Evolutionary conservation across 2,113 vertebrate genomes (phyloP).

Genomic region (Podarcis muralis): DNA sequence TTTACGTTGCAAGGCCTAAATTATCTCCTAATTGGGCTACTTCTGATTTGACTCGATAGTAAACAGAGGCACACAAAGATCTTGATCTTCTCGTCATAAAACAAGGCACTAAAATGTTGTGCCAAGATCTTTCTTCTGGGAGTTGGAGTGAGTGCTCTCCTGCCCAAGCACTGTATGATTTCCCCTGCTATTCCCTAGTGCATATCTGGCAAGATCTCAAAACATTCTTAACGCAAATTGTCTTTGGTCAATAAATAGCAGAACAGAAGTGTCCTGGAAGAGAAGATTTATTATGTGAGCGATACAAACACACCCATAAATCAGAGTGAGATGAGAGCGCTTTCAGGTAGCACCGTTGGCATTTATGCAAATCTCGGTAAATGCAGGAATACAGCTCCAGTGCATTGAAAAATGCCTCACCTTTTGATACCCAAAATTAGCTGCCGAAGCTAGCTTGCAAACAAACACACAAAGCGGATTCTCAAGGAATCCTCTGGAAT

Average conservation of each 20-base stretch:
- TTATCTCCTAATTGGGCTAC: constrained; percentile 59
- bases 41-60: constrained; percentile 57
- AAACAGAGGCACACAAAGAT: constrained; percentile 55
- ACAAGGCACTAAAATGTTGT: constrained; percentile 61
- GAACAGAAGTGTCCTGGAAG: constrained; percentile 81
- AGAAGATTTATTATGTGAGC: constrained; percentile 88
- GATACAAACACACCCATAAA: constrained; percentile 85
- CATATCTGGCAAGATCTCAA: constrained; percentile 88
- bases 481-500: not conserved
- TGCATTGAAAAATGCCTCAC: constrained; percentile 58
- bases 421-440: constrained; percentile 41
- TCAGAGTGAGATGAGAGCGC: constrained; percentile 73
- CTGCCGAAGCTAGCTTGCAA: constrained; percentile 22
- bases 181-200: constrained; percentile 82
- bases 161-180: constrained; percentile 66
- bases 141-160: constrained; percentile 63
- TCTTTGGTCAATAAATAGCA: constrained; percentile 90
- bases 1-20: constrained; percentile 39
- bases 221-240: constrained; percentile 84
- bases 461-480: not conserved
- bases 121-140: constrained; percentile 65
- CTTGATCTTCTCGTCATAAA: constrained; percentile 60
- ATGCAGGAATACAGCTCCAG: constrained; percentile 38
- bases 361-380: constrained; percentile 75
- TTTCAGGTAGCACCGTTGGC: constrained; percentile 79